Base-by-base conservation (phyloP, 2,888 invertebrate species). In the Trichogramma dendrolimi region DNA sequence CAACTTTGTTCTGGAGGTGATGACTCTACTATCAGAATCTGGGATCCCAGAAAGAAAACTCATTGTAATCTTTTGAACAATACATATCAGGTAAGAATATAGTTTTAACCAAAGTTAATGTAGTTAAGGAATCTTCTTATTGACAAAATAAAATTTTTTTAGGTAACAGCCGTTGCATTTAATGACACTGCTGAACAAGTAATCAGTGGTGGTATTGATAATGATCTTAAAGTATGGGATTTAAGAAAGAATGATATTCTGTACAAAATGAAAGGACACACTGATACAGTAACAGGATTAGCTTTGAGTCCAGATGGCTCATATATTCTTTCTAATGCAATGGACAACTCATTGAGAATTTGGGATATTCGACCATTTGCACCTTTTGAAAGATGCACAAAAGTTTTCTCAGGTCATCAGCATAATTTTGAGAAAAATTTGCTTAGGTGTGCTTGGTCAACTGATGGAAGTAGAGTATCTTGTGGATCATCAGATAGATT, bases 341-440 rank as follows among this genome's bases (percentile, higher is more conserved):
- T 99, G 97, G 99, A 99, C 79, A 93, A 92, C 75, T 92, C 94
- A 2, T 83, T 97, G 43, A 84, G 97, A 61, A 92, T 97, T 71
- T 99, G 98, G 97, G 98, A 99, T 80, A 89, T 98, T 58, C 84
- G 97, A 40, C 95, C 98, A 0, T 98, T 93, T 82, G 96, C 94
- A 1, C 93, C 96, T 0, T 86, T 88, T 47, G 96, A 96, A 75
- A 85, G 98, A 67, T 96, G 96, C 79, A 91, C 96, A 0, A 96
- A 96, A 80, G 87, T 96, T 47, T 85, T 96, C 68, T 86, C 89
- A 8, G 96, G 97, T 0, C 96, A 97, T 81, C 94, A 94, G 73
- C 97, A 98, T 80, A 97, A 96, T 81, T 98, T 96, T 79, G 98
- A 98, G 81, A 94, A 94, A 81, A 99, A 99, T 82, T 83, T 99